Percentiles rank a stretch among this genome's conserved stretches.
These are phyloP conservation scores for Erynnis tages DNA, from an alignment of 2,888 invertebrate species.

Conservation along the genomic window DNA sequence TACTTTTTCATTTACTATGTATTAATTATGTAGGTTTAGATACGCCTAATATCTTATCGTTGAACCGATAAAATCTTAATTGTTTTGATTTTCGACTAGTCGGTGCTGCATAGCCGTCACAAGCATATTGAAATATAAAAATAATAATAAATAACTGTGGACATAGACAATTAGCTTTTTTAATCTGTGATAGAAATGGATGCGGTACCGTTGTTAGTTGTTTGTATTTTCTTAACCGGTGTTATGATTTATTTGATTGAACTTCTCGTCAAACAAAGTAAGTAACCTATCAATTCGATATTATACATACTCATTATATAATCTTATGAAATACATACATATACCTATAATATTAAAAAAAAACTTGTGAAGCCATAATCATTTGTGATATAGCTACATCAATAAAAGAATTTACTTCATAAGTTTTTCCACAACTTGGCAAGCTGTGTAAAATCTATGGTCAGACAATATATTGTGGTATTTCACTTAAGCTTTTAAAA, in stretches of 20 bases:
- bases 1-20: too few relatives aligned
- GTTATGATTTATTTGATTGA: conserved; percentile 2
- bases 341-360: too few relatives aligned
- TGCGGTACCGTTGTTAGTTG: neutral
- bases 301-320: neutral
- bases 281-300: neutral
- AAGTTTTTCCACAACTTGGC: too few relatives aligned
- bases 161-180: neutral
- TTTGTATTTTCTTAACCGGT: neutral
- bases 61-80: neutral
- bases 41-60: conserved; percentile 7
- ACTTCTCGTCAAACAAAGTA: neutral
- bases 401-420: too few relatives aligned
- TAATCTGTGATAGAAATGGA: neutral
- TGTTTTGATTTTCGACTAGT: conserved; percentile 9
- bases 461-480: too few relatives aligned
- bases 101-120: too few relatives aligned
- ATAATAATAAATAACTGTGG: neutral
- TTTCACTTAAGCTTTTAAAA: too few relatives aligned
- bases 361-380: too few relatives aligned
- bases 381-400: too few relatives aligned
- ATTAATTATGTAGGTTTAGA: too few relatives aligned
- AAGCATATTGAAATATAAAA: neutral
- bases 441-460: too few relatives aligned
- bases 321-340: too few relatives aligned